These are phyloP conservation scores for Lampris megalopsis DNA, from an alignment of 2,113 vertebrate genomes.

Conservation along the genomic window DNA sequence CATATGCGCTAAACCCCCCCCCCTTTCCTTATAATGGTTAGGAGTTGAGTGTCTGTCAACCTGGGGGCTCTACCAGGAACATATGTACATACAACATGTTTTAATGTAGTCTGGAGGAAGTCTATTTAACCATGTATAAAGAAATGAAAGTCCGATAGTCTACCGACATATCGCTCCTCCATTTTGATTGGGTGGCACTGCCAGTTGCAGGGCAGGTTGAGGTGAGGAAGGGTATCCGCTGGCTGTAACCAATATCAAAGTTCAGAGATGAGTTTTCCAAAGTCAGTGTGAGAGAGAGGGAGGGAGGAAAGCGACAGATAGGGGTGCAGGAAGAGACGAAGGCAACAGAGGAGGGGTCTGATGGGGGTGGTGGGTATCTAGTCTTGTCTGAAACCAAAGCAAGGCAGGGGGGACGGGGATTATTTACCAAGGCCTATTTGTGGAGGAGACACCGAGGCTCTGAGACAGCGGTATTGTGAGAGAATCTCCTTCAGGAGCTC, in stretches of 20 bases:
- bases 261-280: slow-evolving; percentile 75
- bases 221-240: slow-evolving; percentile 52
- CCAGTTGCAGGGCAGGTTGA: background rate
- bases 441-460: slow-evolving; percentile 83
- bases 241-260: slow-evolving; percentile 72
- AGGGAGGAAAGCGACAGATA: slow-evolving; percentile 58
- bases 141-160: too few relatives aligned
- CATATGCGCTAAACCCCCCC: too few relatives aligned
- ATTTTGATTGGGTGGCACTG: background rate
- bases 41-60: too few relatives aligned
- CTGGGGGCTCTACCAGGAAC: too few relatives aligned
- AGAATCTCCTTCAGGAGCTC: slow-evolving; percentile 78
- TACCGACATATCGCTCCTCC: too few relatives aligned
- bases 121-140: too few relatives aligned
- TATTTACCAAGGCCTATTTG: slow-evolving; percentile 82
- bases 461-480: slow-evolving; percentile 79
- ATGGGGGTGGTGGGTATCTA: slow-evolving; percentile 69
- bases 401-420: slow-evolving; percentile 57
- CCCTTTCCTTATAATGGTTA: too few relatives aligned
- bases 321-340: slow-evolving; percentile 63
- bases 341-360: slow-evolving; percentile 63
- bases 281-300: slow-evolving; percentile 73
- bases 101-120: too few relatives aligned
- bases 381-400: slow-evolving; percentile 83
- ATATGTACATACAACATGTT: too few relatives aligned